Conservation (phyloP, 2,113 vertebrate species). For the Micromys minutus region DNA sequence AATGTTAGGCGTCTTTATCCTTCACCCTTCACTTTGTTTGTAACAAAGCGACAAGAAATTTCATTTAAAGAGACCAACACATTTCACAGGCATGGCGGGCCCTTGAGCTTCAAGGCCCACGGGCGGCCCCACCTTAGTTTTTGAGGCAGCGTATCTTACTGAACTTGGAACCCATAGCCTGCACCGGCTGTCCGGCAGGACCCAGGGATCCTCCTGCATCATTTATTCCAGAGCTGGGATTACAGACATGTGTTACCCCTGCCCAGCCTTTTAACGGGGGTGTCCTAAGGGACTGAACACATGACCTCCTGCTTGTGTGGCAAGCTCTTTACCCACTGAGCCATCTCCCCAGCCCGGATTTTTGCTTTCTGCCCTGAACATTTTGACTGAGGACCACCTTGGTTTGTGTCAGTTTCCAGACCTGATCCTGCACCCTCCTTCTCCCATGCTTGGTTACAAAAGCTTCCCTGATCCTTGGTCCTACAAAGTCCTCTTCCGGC, state of each 20-base stretch:
- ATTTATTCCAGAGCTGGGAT: neutral
- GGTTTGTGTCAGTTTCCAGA: neutral
- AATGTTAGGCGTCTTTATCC: too few relatives aligned
- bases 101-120: too few relatives aligned
- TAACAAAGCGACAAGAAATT: neutral
- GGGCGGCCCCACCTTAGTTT: neutral
- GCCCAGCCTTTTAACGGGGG: accelerated
- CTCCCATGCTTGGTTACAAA: too few relatives aligned
- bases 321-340: neutral
- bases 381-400: neutral
- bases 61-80: neutral
- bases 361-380: neutral
- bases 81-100: too few relatives aligned
- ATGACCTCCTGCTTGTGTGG: neutral
- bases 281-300: neutral
- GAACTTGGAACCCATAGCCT: neutral
- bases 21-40: neutral
- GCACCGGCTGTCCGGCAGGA: neutral
- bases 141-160: neutral
- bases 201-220: neutral
- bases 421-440: too few relatives aligned
- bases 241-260: too few relatives aligned
- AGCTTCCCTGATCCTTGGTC: too few relatives aligned
- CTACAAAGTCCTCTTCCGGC: too few relatives aligned
- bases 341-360: neutral